These are phyloP conservation scores for Chamaetylas fuelleborni DNA, from an alignment of 2,113 vertebrate species.

Conservation along the genomic window DNA sequence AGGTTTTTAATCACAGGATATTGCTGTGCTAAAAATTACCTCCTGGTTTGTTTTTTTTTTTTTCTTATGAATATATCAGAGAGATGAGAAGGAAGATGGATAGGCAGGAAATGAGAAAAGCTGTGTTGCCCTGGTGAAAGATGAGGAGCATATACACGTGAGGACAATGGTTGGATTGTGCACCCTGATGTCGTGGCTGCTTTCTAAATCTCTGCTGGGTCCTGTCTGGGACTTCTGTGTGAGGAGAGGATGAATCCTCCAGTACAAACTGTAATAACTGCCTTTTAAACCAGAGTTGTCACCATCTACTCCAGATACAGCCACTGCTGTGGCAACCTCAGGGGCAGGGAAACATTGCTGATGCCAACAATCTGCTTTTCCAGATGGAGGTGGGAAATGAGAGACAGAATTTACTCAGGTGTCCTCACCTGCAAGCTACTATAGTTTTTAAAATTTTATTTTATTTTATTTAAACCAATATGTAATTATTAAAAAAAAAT, in stretches of 20 bases:
- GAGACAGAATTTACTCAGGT: not conserved
- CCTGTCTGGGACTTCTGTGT: not conserved
- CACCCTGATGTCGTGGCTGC: not conserved
- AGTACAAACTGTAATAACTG: not conserved
- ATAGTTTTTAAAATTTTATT: not conserved
- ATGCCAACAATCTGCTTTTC: not conserved
- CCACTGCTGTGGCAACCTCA: not conserved
- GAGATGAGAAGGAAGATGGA: not conserved
- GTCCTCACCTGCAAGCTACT: not conserved
- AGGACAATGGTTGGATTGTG: not conserved
- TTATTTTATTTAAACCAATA: not conserved
- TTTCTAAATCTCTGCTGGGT: not conserved
- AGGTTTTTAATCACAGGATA: conserved; percentile 40
- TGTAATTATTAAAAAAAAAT: not conserved
- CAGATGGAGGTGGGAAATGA: not conserved
- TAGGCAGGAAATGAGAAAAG: conserved; percentile 63
- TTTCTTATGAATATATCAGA: conserved; percentile 18
- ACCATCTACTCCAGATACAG: not conserved
- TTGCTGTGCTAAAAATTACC: conserved; percentile 43
- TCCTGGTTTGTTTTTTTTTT: not conserved
- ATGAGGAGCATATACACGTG: not conserved
- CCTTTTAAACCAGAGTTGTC: not conserved
- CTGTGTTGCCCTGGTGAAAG: not conserved
- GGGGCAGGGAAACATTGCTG: not conserved
- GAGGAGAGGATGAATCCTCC: not conserved